phyloP scores from a whole-genome alignment of 2,797 vertebrate genomes.

The Semaprochilodus insignis region DNA sequence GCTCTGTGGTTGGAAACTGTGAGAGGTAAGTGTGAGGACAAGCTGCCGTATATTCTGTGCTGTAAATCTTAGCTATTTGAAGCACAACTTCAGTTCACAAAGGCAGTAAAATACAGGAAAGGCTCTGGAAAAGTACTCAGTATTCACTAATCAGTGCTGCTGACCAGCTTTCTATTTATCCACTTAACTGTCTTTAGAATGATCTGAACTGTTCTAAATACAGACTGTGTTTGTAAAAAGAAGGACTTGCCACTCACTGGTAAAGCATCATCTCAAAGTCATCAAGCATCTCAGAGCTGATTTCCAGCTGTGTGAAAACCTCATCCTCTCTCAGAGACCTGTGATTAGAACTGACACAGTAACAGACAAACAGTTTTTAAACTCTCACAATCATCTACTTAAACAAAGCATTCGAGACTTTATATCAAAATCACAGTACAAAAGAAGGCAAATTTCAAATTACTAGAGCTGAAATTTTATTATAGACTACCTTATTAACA shows the following conservation, averaged over 20 bases:
- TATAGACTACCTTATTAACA: too few relatives aligned
- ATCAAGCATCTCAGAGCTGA: conserved; percentile 62
- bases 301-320: conserved; percentile 58
- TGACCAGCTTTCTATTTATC: background rate
- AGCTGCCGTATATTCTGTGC: background rate
- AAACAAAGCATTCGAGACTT: background rate
- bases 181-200: background rate
- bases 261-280: conserved; percentile 75
- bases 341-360: conserved; percentile 33
- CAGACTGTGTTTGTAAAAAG: too few relatives aligned
- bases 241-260: conserved; percentile 70
- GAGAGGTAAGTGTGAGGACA: background rate
- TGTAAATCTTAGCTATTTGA: background rate
- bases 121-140: background rate
- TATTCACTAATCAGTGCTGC: background rate
- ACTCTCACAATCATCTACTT: background rate
- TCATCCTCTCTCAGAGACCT: conserved; percentile 58
- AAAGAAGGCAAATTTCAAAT: too few relatives aligned
- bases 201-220: background rate
- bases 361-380: background rate
- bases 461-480: too few relatives aligned
- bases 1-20: background rate
- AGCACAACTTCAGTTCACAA: background rate
- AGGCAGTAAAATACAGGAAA: too few relatives aligned
- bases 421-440: too few relatives aligned